Evolutionary conservation across 2,797 vertebrate genomes (phyloP).

Genomic region (Coregonus sp.): DNA sequence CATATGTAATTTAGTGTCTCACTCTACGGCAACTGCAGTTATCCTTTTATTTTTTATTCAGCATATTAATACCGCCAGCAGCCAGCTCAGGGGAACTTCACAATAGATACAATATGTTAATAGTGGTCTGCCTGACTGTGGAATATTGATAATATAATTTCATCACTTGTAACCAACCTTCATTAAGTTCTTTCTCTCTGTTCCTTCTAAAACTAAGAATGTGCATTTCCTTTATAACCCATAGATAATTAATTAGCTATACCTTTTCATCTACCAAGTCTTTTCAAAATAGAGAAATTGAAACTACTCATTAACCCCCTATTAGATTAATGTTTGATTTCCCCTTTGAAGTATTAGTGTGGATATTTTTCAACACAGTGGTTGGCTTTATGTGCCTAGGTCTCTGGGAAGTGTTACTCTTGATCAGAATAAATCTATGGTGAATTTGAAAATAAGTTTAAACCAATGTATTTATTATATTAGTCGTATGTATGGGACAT

Average conservation of each 20-base stretch:
- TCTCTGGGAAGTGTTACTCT: background rate
- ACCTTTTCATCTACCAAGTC: conserved; percentile 36
- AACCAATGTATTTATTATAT: too few species aligned
- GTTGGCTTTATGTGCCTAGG: background rate
- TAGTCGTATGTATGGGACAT: too few species aligned
- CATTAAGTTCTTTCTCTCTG: background rate
- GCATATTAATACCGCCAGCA: conserved; percentile 61
- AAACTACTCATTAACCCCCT: background rate
- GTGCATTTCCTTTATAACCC: background rate
- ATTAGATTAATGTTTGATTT: background rate
- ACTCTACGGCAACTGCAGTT: conserved; percentile 55
- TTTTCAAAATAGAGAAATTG: conserved; percentile 9
- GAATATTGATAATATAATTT: conserved; percentile 60
- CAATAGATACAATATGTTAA: conserved; percentile 47
- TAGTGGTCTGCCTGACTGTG: conserved; percentile 34
- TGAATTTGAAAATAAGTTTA: background rate
- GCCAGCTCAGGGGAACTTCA: conserved; percentile 60
- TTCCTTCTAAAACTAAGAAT: background rate
- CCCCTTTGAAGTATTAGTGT: background rate
- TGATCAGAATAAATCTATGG: background rate
- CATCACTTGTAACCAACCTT: conserved; percentile 20
- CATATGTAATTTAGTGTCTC: conserved; percentile 48
- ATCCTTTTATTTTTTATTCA: conserved; percentile 56
- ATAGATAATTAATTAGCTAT: conserved; percentile 20
- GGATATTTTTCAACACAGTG: background rate